Conservation (phyloP, 2,113 vertebrate species). For the Fukomys damarensis region DNA sequence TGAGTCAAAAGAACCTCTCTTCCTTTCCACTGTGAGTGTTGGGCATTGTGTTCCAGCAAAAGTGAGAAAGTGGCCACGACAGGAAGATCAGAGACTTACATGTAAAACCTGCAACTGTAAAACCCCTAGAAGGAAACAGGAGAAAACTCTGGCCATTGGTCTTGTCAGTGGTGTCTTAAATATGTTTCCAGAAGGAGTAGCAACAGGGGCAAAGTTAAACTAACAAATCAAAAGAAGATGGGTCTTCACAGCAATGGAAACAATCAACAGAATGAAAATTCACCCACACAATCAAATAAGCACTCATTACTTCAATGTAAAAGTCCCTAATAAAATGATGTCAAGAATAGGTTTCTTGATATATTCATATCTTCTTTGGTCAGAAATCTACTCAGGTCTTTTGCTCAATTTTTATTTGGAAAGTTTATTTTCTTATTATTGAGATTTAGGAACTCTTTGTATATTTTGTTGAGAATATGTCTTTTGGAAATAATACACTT, state of each 20-base stretch:
- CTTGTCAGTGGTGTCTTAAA: background rate
- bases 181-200: background rate
- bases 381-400: background rate
- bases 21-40: background rate
- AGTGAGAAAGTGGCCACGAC: background rate
- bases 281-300: background rate
- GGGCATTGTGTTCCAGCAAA: background rate
- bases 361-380: background rate
- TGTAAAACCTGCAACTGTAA: background rate
- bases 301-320: background rate
- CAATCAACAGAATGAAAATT: background rate
- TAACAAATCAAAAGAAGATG: background rate
- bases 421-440: background rate
- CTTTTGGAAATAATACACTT: background rate
- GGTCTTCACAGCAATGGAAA: background rate
- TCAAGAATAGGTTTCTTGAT: background rate
- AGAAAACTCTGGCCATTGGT: too few species aligned
- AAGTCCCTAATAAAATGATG: background rate
- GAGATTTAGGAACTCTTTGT: background rate
- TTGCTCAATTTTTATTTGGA: background rate
- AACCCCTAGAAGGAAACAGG: background rate
- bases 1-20: background rate
- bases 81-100: too few species aligned
- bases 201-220: background rate
- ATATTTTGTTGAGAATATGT: background rate